A percentile compares a stretch with the other conserved stretches of the same genome.
These are phyloP conservation scores for Hypothenemus hampei DNA, from an alignment of 1,140 invertebrate genomes.

Conservation along the genomic window DNA sequence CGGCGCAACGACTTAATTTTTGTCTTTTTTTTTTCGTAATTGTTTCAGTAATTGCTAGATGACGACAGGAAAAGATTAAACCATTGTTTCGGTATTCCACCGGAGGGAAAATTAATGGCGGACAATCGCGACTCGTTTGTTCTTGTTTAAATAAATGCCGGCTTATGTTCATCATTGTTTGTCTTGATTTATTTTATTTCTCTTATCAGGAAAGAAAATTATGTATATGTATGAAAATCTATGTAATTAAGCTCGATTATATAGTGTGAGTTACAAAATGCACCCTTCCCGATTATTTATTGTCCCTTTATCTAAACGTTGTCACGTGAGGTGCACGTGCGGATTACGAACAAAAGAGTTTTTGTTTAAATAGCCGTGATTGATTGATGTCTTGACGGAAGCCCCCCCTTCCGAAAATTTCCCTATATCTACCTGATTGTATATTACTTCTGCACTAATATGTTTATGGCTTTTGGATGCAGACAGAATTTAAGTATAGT, in stretches of 20 bases:
- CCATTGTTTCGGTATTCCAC: slow-evolving; percentile 38
- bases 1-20: slow-evolving; percentile 16
- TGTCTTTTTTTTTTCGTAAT: slow-evolving; percentile 28
- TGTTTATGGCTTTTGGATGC: background rate
- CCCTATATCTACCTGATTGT: slow-evolving; percentile 15
- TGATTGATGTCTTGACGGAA: slow-evolving; percentile 15
- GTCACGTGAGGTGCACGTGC: slow-evolving; percentile 21
- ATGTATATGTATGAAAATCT: too few species aligned
- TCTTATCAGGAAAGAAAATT: too few species aligned
- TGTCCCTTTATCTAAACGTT: slow-evolving; percentile 16
- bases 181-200: too few species aligned
- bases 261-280: slow-evolving; percentile 19
- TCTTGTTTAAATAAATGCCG: slow-evolving; percentile 35
- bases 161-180: slow-evolving; percentile 30
- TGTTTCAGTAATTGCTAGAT: slow-evolving; percentile 40
- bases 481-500: background rate
- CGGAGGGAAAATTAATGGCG: slow-evolving; percentile 35
- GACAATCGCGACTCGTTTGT: slow-evolving; percentile 40
- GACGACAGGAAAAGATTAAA: slow-evolving; percentile 36
- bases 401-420: slow-evolving; percentile 12
- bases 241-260: too few species aligned
- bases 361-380: slow-evolving; percentile 25
- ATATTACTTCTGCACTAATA: too few species aligned
- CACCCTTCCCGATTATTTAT: slow-evolving; percentile 7
- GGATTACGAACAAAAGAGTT: slow-evolving; percentile 23